Evolutionary conservation across 1,140 invertebrate genomes (phyloP).

Genomic region (Penaeus chinensis): DNA sequence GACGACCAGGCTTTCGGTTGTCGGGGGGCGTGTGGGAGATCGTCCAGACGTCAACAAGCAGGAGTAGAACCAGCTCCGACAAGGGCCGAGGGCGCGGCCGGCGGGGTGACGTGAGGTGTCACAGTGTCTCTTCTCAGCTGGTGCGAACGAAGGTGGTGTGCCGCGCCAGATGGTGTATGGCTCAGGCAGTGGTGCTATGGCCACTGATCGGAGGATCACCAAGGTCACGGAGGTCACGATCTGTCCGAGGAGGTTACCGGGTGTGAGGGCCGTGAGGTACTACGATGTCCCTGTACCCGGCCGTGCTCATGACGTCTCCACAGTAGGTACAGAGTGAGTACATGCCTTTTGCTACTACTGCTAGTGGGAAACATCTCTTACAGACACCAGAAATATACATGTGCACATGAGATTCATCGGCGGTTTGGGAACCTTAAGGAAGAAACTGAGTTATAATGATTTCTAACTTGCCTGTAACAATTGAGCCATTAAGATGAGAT

Average conservation of each 20-base stretch:
- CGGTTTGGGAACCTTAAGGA: too few species aligned
- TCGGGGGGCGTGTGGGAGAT: too few species aligned
- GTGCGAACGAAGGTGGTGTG: not conserved
- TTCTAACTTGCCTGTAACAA: too few species aligned
- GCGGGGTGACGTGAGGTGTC: too few species aligned
- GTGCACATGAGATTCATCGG: too few species aligned
- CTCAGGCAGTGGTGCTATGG: constrained; percentile 28
- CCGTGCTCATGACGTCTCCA: not conserved
- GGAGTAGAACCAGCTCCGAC: too few species aligned
- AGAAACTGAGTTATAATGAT: too few species aligned
- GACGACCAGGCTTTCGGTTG: too few species aligned
- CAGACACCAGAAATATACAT: not conserved
- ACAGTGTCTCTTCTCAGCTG: too few species aligned
- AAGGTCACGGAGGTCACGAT: constrained; percentile 52
- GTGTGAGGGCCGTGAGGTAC: constrained; percentile 48
- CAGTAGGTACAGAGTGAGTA: constrained; percentile 51
- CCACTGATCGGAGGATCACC: constrained; percentile 20
- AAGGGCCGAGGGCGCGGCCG: too few species aligned
- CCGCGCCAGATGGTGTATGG: constrained; percentile 4
- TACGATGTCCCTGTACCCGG: constrained; percentile 49
- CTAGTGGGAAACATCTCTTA: not conserved
- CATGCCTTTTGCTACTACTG: not conserved
- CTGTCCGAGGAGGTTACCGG: constrained; percentile 36
- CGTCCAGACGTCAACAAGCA: too few species aligned
- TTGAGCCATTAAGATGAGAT: too few species aligned